Conservation (phyloP, 1,140 invertebrate species). For the Formica selysi region DNA sequence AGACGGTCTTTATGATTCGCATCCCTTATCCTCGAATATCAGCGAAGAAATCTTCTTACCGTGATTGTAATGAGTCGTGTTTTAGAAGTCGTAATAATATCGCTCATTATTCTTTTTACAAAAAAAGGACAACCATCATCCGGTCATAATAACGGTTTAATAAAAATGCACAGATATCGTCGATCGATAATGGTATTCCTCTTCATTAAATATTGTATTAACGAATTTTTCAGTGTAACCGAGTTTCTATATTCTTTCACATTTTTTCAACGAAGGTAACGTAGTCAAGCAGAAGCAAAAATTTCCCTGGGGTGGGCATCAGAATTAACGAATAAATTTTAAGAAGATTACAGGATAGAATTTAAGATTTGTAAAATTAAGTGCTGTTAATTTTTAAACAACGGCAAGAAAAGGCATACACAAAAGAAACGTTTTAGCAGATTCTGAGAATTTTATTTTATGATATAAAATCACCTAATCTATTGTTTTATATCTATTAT, state of each 20-base stretch:
- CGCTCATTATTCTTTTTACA: conserved; percentile 37
- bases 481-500: not conserved
- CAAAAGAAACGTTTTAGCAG: not conserved
- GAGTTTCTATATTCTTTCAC: not conserved
- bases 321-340: conserved; percentile 18
- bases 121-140: conserved; percentile 8
- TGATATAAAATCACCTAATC: not conserved
- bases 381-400: not conserved
- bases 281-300: not conserved
- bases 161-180: conserved; percentile 25
- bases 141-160: not conserved
- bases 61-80: conserved; percentile 31
- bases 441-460: conserved; percentile 1
- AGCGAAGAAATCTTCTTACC: not conserved
- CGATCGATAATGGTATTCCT: conserved; percentile 34
- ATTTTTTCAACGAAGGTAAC: not conserved
- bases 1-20: conserved; percentile 72
- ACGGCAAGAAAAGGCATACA: too few species aligned
- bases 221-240: not conserved
- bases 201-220: conserved; percentile 51
- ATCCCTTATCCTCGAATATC: conserved; percentile 63
- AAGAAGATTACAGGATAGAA: too few species aligned
- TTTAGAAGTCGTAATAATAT: conserved; percentile 53
- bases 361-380: not conserved
- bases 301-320: not conserved